Conservation (phyloP, 2,888 invertebrate genomes). For the Hoplodrina ambigua region DNA sequence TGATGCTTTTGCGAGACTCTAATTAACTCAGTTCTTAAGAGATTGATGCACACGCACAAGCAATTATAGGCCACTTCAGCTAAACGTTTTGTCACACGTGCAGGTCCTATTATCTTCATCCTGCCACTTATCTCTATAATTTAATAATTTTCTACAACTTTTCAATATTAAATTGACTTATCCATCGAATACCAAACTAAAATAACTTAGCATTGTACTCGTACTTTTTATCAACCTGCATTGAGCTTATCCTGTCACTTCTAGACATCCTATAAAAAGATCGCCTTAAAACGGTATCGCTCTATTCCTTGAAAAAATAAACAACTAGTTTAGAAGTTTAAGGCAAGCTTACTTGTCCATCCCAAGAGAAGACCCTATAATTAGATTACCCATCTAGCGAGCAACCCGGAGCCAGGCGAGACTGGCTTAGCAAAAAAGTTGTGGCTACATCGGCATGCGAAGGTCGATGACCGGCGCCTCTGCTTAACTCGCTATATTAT, state of each 20-base stretch:
- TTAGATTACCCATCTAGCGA: conserved; percentile 85
- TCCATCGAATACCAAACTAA: not conserved
- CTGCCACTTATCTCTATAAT: conserved; percentile 41
- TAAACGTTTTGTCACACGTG: conserved; percentile 67
- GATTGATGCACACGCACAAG: conserved; percentile 66
- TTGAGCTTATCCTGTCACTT: conserved; percentile 6
- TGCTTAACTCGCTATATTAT: conserved; percentile 76
- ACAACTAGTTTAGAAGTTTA: conserved; percentile 71
- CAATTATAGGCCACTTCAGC: conserved; percentile 66
- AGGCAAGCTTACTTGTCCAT: conserved; percentile 73
- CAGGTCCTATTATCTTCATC: conserved; percentile 48
- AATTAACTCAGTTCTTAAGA: conserved; percentile 65
- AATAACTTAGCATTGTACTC: not conserved
- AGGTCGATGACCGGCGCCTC: conserved; percentile 82
- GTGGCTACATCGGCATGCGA: conserved; percentile 77
- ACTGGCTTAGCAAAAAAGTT: conserved; percentile 85
- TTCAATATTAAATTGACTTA: conserved; percentile 36
- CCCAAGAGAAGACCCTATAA: conserved; percentile 81
- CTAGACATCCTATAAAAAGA: conserved; percentile 45
- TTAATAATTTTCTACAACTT: conserved; percentile 48
- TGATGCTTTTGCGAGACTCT: conserved; percentile 58
- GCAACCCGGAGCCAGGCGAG: conserved; percentile 76
- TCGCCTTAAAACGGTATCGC: conserved; percentile 66
- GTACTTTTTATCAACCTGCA: conserved; percentile 22
- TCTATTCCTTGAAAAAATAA: conserved; percentile 65